Conservation (phyloP, 30 jellyfish, hydroid and myxozoan genomes). For the Chrysaora quinquecirrha region DNA sequence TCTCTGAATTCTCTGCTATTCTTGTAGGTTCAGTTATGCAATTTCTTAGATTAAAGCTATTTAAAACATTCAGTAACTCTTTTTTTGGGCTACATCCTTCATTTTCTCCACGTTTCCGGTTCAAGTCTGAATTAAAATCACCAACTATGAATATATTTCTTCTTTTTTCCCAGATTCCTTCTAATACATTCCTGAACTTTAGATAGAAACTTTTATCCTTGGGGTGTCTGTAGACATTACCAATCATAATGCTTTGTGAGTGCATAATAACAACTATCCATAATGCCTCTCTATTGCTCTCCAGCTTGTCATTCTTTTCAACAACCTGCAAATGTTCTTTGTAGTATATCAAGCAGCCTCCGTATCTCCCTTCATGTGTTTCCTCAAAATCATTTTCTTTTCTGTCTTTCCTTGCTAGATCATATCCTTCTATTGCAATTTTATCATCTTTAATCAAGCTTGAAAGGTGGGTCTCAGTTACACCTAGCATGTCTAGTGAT, state of each 20-base stretch:
- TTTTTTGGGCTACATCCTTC: not conserved
- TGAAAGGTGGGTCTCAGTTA: not conserved
- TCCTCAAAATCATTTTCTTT: too few relatives aligned
- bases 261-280: not conserved
- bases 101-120: not conserved
- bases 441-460: not conserved
- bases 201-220: not conserved
- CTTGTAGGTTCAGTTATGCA: not conserved
- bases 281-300: not conserved
- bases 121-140: not conserved
- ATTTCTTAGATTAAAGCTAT: not conserved
- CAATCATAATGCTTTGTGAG: not conserved
- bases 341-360: not conserved
- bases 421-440: not conserved
- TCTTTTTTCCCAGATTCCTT: not conserved
- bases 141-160: not conserved
- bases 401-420: not conserved
- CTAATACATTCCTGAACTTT: not conserved
- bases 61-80: not conserved
- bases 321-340: not conserved
- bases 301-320: not conserved
- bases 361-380: too few relatives aligned
- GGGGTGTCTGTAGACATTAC: not conserved
- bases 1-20: not conserved
- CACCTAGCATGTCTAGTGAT: not conserved